phyloP scores from a whole-genome alignment of 1,140 invertebrate genomes.

The Drosophila sp. region DNA sequence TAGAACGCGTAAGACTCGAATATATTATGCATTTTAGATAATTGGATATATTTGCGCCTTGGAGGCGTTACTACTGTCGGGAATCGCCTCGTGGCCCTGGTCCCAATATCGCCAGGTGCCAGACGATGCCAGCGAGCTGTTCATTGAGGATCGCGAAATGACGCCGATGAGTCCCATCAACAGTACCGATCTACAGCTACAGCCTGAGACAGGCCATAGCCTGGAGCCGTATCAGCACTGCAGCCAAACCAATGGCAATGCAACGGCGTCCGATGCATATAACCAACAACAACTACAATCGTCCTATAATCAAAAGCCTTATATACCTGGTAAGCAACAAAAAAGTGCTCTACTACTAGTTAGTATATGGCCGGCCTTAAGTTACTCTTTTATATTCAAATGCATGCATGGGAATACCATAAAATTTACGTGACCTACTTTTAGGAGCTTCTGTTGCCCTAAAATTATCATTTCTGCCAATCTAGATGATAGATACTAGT shows the following conservation, averaged over 20 bases:
- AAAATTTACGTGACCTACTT: no score
- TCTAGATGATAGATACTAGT: no score
- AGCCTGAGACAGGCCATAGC: slow-evolving; percentile 46
- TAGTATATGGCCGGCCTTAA: no score
- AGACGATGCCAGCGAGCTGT: slow-evolving; percentile 85
- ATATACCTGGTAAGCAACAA: slow-evolving; percentile 80
- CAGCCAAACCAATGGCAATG: slow-evolving; percentile 78
- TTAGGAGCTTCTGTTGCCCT: no score
- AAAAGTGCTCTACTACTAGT: not conserved
- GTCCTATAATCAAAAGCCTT: slow-evolving; percentile 85
- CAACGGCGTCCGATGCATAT: slow-evolving; percentile 74
- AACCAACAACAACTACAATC: slow-evolving; percentile 83
- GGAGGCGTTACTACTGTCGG: slow-evolving; percentile 85
- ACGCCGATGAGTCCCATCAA: slow-evolving; percentile 84
- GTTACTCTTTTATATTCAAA: no score
- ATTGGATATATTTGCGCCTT: slow-evolving; percentile 85
- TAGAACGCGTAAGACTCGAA: not conserved
- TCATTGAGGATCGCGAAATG: slow-evolving; percentile 85
- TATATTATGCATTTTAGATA: slow-evolving; percentile 60
- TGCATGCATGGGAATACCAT: no score
- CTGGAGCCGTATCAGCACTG: slow-evolving; percentile 68
- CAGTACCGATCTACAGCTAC: slow-evolving; percentile 77
- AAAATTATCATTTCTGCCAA: no score
- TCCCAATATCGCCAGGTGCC: slow-evolving; percentile 85
- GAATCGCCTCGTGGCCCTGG: slow-evolving; percentile 85